phyloP scores from a whole-genome alignment of 2,888 invertebrate genomes.

The Lasioglossum oenotherae region DNA sequence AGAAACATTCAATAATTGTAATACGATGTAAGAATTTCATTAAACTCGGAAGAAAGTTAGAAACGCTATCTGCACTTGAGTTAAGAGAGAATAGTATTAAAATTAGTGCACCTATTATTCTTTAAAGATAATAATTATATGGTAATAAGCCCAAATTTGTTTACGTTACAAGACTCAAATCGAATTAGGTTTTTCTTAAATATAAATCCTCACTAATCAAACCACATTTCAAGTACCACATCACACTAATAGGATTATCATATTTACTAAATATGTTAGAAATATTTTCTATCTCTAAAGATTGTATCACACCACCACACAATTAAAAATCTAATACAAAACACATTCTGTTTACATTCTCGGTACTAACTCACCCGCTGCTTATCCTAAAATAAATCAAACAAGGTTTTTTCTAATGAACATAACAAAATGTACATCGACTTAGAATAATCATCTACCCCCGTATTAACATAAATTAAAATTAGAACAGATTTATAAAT shows the following conservation, averaged over 20 bases:
- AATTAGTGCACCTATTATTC: constrained; percentile 6
- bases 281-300: constrained; percentile 17
- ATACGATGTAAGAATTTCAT: constrained; percentile 39
- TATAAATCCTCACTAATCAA: not conserved
- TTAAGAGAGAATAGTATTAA: constrained; percentile 12
- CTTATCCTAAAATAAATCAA: constrained; percentile 80
- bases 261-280: not conserved
- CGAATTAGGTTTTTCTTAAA: not conserved
- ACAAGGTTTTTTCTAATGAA: constrained; percentile 54
- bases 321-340: constrained; percentile 53
- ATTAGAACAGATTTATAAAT: constrained; percentile 11
- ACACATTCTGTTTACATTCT: constrained; percentile 39
- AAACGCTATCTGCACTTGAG: constrained; percentile 10
- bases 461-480: constrained; percentile 2
- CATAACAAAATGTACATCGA: constrained; percentile 36
- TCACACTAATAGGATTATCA: not conserved
- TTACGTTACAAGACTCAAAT: not conserved
- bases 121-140: not conserved
- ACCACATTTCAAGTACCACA: constrained; percentile 26
- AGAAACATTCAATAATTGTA: constrained; percentile 62
- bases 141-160: constrained; percentile 3
- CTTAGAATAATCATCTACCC: constrained; percentile 8
- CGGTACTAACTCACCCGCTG: constrained; percentile 79
- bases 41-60: constrained; percentile 25
- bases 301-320: constrained; percentile 71